Percentiles rank a stretch among this genome's conserved stretches.
phyloP scores from a whole-genome alignment of 2,797 vertebrate species.

The Podarcis lilfordi region DNA sequence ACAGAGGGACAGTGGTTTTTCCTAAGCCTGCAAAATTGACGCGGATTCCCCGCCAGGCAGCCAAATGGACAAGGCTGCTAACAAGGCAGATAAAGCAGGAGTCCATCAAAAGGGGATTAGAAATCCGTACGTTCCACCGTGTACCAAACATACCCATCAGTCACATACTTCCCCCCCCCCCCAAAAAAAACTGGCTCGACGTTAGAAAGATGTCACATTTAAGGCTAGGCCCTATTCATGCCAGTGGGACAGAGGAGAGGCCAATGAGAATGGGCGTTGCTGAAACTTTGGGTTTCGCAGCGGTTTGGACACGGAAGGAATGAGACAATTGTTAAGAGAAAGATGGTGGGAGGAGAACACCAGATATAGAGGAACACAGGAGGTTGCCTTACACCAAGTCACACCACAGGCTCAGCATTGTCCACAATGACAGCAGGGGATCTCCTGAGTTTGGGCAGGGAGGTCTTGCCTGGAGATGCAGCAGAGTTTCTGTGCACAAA shows the following conservation, averaged over 20 bases:
- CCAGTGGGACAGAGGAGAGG: not conserved
- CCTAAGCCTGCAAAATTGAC: slow-evolving; percentile 63
- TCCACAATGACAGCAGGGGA: too few relatives aligned
- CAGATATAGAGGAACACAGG: too few relatives aligned
- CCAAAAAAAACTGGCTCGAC: not conserved
- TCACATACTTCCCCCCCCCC: not conserved
- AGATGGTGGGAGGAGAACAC: not conserved
- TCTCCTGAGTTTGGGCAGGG: too few relatives aligned
- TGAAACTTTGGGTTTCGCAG: too few relatives aligned
- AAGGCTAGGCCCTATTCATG: not conserved
- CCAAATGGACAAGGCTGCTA: slow-evolving; percentile 56
- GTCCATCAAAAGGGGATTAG: slow-evolving; percentile 64
- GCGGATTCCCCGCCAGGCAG: slow-evolving; percentile 50
- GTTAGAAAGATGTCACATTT: not conserved
- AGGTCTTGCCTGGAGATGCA: too few relatives aligned
- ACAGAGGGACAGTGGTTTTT: slow-evolving; percentile 55
- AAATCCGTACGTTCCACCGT: slow-evolving; percentile 47
- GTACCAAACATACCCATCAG: slow-evolving; percentile 14
- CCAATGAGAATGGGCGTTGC: too few relatives aligned
- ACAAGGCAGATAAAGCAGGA: slow-evolving; percentile 49
- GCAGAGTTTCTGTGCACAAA: too few relatives aligned
- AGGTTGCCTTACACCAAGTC: too few relatives aligned
- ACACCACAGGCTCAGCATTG: too few relatives aligned
- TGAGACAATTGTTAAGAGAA: not conserved
- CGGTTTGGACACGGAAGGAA: not conserved